These are phyloP conservation scores for Brenthis ino DNA, from an alignment of 2,888 invertebrate genomes.

Conservation along the genomic window DNA sequence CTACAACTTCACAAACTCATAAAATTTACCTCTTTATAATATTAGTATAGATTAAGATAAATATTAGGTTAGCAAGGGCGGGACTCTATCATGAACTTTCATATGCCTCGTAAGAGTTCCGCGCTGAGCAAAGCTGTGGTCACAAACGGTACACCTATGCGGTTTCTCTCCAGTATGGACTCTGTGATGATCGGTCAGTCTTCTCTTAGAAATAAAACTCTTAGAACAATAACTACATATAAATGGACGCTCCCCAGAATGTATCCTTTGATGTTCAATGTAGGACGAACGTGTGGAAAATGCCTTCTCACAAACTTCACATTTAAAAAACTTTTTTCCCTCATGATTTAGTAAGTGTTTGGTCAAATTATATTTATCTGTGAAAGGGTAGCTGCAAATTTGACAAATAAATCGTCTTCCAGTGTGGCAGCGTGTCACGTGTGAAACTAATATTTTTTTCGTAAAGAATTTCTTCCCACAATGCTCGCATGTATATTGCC, in stretches of 20 bases:
- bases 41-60: background rate
- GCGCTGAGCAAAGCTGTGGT: conserved; percentile 69
- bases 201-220: conserved; percentile 64
- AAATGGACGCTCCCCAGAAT: conserved; percentile 70
- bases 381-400: conserved; percentile 66
- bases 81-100: conserved; percentile 65
- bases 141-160: conserved; percentile 65
- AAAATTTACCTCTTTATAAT: too few relatives aligned
- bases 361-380: conserved; percentile 66
- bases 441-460: conserved; percentile 58
- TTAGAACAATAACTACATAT: conserved; percentile 63
- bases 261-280: conserved; percentile 69
- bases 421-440: conserved; percentile 60
- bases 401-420: conserved; percentile 68
- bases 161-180: conserved; percentile 75
- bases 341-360: conserved; percentile 71
- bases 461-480: conserved; percentile 73
- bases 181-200: conserved; percentile 65
- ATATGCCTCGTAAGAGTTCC: conserved; percentile 72
- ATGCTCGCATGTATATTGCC: conserved; percentile 65
- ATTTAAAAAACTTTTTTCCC: conserved; percentile 65
- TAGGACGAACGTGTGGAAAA: conserved; percentile 59
- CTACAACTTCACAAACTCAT: too few relatives aligned
- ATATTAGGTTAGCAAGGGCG: background rate
- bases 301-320: conserved; percentile 68